These are phyloP conservation scores for Calyptomena viridis DNA, from an alignment of 2,113 vertebrate genomes.

Conservation along the genomic window DNA sequence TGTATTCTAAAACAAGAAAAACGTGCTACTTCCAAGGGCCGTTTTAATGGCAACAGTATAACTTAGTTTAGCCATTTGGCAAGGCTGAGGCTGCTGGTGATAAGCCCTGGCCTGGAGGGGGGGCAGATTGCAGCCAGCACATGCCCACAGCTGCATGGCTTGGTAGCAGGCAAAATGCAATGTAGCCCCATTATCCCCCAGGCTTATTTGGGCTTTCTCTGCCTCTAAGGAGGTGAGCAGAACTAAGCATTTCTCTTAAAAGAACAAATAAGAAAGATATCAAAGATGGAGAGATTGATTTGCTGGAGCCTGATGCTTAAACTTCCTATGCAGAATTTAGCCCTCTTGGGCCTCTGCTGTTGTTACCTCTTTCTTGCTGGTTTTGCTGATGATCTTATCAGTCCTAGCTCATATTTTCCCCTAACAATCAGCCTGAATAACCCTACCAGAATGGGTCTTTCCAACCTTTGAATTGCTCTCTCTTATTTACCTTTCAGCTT, in stretches of 20 bases:
- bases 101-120: not conserved
- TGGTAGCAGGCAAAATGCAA: not conserved
- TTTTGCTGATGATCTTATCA: conserved; percentile 36
- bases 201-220: not conserved
- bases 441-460: not conserved
- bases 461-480: not conserved
- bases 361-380: not conserved
- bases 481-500: conserved; percentile 23
- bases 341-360: not conserved
- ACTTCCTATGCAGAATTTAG: not conserved
- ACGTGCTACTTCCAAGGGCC: not conserved
- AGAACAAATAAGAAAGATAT: not conserved
- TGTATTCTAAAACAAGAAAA: not conserved
- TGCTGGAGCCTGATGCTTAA: not conserved
- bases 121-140: not conserved
- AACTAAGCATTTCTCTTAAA: not conserved
- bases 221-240: not conserved
- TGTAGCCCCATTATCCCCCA: not conserved
- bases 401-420: not conserved
- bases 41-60: not conserved
- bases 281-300: not conserved
- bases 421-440: not conserved
- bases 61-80: not conserved
- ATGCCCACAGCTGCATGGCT: not conserved
- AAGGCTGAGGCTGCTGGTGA: not conserved